These are phyloP conservation scores for Ectemnius lituratus DNA, from an alignment of 2,888 invertebrate species.

Conservation along the genomic window DNA sequence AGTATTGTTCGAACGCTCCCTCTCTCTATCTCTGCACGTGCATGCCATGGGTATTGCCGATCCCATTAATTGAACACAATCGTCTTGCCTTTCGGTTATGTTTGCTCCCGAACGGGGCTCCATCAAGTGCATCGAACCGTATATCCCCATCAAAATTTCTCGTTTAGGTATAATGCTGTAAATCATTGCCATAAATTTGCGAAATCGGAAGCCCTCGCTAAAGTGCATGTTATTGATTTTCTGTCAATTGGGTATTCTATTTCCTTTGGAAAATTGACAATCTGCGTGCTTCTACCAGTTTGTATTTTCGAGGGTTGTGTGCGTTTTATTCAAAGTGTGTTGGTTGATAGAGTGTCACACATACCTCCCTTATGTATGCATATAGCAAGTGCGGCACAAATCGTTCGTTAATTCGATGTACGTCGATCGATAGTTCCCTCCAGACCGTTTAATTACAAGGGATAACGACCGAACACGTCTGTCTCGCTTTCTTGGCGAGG, in stretches of 20 bases:
- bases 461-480: slow-evolving; percentile 48
- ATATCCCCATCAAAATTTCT: slow-evolving; percentile 1
- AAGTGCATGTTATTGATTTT: no score
- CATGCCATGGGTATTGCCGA: slow-evolving; percentile 43
- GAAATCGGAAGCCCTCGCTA: no score
- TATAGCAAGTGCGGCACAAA: no score
- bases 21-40: slow-evolving; percentile 24
- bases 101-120: slow-evolving; percentile 19
- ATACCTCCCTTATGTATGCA: no score
- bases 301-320: no score
- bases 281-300: no score
- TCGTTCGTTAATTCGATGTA: slow-evolving; percentile 48
- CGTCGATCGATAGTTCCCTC: slow-evolving; percentile 55
- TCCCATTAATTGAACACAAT: slow-evolving; percentile 53
- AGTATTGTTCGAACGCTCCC: slow-evolving; percentile 32
- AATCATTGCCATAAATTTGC: no score
- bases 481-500: not conserved
- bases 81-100: slow-evolving; percentile 47
- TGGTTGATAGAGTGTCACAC: no score
- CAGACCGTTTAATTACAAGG: slow-evolving; percentile 61
- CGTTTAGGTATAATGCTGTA: no score
- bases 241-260: no score
- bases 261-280: no score
- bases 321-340: no score
- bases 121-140: slow-evolving; percentile 28